These are phyloP conservation scores for Rhynchomys soricoides DNA, from an alignment of 2,113 vertebrate genomes.

Conservation along the genomic window DNA sequence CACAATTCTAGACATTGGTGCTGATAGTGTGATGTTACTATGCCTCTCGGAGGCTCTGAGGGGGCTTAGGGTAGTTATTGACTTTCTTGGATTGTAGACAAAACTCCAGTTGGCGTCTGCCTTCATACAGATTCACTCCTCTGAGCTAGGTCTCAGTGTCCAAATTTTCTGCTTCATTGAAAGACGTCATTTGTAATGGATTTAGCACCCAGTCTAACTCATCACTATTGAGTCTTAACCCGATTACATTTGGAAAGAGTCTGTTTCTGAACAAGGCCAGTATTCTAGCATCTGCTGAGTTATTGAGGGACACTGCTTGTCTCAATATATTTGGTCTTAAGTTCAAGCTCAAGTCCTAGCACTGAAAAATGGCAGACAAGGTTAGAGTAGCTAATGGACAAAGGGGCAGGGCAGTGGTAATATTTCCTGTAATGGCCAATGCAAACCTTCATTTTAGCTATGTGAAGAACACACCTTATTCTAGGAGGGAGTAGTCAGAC, in stretches of 20 bases:
- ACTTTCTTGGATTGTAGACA: neutral
- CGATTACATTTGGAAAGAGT: neutral
- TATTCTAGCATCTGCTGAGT: neutral
- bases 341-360: neutral
- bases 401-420: neutral
- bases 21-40: no score
- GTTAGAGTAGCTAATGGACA: neutral
- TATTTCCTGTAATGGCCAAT: neutral
- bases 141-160: neutral
- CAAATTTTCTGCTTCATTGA: neutral
- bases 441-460: neutral
- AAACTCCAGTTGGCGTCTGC: neutral
- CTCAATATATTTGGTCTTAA: neutral
- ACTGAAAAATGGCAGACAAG: neutral
- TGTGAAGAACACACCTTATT: neutral
- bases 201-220: neutral
- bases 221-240: neutral
- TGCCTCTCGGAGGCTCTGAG: neutral
- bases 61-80: no score
- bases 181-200: neutral
- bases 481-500: neutral
- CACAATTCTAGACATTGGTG: neutral
- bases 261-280: neutral
- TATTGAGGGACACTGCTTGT: neutral
- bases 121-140: neutral